Base-by-base conservation (phyloP, 2,113 vertebrate genomes). In the Colossoma macropomum region DNA sequence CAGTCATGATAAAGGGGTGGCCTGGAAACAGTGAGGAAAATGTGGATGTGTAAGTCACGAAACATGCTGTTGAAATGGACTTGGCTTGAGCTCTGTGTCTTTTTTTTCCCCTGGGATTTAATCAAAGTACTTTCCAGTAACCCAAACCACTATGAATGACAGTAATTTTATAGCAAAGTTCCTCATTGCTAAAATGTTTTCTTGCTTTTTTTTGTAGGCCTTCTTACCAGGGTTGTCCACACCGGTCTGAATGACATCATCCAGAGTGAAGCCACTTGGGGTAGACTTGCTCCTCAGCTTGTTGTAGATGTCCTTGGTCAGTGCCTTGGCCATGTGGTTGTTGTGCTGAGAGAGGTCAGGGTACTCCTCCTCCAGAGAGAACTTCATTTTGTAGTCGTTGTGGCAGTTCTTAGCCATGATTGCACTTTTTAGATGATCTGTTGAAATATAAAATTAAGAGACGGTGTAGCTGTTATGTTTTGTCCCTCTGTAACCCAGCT, bases 1-100 rank as follows among this genome's bases (percentile, higher is more conserved):
- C 97, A 0, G 97, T 98, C 97, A 98, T 98, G 95, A 98, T 98
- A 93, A 95, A 98, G 77, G 97, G 97, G 89, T 98, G 97, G 59
- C 97, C 97, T 97, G 83, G 12, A 30, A 19, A 72, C 7, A 34
- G 28, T 8, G 71, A 45, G 54, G 8, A 60, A 12, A n/a, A 7
- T 56, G 54, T 59, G 54, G 68, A 21, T 1, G 4, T 19, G 8
- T 15, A 15, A 52, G 17, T 23, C 30, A 34, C 34, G 7, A 11
- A 68, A 21, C 19, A 69, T 21, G 32, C 16, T 38, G 8, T 12
- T 19, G 30, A 71, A 19, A 23, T 30, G 23, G 15, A 38, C 34
- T 3, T 27, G 32, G 1, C 32, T 41, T 23, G n/a, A n/a, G 56
- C 56, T n/a, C n/a, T 10, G 7, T 60, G 6, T 11, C 56, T 59